Conservation (phyloP, 2,888 invertebrate species). For the Luperina nickerlii region DNA sequence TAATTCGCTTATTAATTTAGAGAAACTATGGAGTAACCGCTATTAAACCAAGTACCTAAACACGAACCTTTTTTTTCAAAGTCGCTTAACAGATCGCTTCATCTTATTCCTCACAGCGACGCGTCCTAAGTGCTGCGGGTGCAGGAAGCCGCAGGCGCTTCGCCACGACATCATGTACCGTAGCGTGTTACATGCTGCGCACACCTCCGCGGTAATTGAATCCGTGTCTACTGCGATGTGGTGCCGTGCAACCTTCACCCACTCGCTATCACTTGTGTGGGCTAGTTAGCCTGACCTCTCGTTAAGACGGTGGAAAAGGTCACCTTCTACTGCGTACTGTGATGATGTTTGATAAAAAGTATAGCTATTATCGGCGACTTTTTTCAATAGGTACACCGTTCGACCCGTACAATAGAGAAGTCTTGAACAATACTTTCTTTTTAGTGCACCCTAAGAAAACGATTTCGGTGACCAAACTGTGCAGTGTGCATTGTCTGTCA, state of each 20-base stretch:
- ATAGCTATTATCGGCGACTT: background rate
- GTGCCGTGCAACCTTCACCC: slow-evolving; percentile 71
- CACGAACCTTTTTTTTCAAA: background rate
- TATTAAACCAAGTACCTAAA: background rate
- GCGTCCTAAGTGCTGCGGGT: slow-evolving; percentile 82
- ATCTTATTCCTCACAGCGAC: slow-evolving; percentile 54
- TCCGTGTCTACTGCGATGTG: slow-evolving; percentile 78
- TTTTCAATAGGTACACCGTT: background rate
- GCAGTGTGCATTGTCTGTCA: background rate
- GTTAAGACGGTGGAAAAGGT: slow-evolving; percentile 10
- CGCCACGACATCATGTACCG: slow-evolving; percentile 75
- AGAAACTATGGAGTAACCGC: background rate
- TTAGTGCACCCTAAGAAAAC: background rate
- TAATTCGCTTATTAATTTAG: background rate
- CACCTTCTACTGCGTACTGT: background rate
- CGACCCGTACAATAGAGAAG: background rate
- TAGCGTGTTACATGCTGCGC: slow-evolving; percentile 81
- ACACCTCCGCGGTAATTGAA: slow-evolving; percentile 84
- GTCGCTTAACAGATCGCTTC: slow-evolving; percentile 45
- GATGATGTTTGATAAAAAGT: background rate
- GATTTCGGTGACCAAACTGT: background rate
- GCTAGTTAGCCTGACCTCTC: slow-evolving; percentile 25
- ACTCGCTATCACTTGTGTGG: slow-evolving; percentile 49
- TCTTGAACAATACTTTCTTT: background rate
- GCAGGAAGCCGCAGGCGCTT: slow-evolving; percentile 83